A percentile compares a stretch with the other conserved stretches of the same genome.
These are phyloP conservation scores for Drosophila quadrilineata DNA, from an alignment of 1,140 invertebrate species.

Conservation along the genomic window DNA sequence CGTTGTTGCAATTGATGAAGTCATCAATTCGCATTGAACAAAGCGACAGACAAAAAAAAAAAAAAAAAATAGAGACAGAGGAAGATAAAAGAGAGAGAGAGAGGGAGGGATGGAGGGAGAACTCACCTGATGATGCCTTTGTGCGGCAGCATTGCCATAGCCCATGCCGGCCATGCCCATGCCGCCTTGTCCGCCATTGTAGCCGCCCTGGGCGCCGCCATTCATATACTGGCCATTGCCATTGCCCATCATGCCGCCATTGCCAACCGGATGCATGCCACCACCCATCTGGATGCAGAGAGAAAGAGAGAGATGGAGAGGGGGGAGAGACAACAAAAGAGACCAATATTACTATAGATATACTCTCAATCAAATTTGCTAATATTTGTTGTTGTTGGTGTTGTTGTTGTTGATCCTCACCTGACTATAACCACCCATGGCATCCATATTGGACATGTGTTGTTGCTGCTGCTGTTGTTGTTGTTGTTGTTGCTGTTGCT, in stretches of 20 bases:
- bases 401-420: slow-evolving; percentile 22
- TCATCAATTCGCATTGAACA: slow-evolving; percentile 18
- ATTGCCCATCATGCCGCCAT: slow-evolving; percentile 66
- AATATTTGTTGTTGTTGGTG: not conserved
- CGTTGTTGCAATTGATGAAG: slow-evolving; percentile 23
- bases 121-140: slow-evolving; percentile 80
- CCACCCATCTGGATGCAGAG: slow-evolving; percentile 74
- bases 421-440: slow-evolving; percentile 80
- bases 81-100: no score
- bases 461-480: slow-evolving; percentile 57
- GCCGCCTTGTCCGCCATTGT: slow-evolving; percentile 52
- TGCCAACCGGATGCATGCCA: slow-evolving; percentile 68
- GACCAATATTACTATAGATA: no score
- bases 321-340: no score
- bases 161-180: slow-evolving; percentile 81
- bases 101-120: no score
- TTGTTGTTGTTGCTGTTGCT: slow-evolving; percentile 41
- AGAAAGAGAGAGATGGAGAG: not conserved
- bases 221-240: slow-evolving; percentile 78
- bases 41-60: no score
- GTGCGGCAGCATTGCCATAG: slow-evolving; percentile 63
- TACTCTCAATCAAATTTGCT: no score
- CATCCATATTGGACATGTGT: slow-evolving; percentile 73
- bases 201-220: slow-evolving; percentile 71
- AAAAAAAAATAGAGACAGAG: no score